These are phyloP conservation scores for Callionymus lyra DNA, from an alignment of 2,113 vertebrate species.

Conservation along the genomic window DNA sequence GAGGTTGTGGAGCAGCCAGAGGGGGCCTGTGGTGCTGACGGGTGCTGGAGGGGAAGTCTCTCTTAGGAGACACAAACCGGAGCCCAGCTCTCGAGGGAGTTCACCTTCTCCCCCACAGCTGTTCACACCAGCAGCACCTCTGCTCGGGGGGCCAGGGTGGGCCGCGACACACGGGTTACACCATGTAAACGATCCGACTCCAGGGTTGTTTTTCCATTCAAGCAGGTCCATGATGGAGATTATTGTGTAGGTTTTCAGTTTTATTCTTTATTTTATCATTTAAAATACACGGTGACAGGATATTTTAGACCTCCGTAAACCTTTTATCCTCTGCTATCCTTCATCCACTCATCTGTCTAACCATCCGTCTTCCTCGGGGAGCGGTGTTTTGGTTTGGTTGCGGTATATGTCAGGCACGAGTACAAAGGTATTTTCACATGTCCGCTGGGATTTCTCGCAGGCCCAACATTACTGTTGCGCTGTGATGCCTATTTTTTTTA, in stretches of 20 bases:
- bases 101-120: conserved; percentile 50
- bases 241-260: conserved; percentile 54
- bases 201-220: conserved; percentile 44
- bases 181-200: conserved; percentile 59
- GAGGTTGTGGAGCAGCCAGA: conserved; percentile 35
- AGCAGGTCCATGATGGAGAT: conserved; percentile 18
- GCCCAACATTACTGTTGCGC: conserved; percentile 44
- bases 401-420: conserved; percentile 49
- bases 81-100: conserved; percentile 48
- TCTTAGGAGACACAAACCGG: conserved; percentile 29
- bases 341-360: conserved; percentile 45
- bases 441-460: conserved; percentile 48
- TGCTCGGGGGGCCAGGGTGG: conserved; percentile 15
- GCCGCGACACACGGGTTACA: conserved; percentile 54
- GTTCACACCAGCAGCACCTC: conserved; percentile 34
- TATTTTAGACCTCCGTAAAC: conserved; percentile 48
- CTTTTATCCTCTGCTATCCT: conserved; percentile 49
- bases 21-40: conserved; percentile 32
- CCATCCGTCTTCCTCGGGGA: conserved; percentile 50
- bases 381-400: conserved; percentile 49
- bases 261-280: conserved; percentile 14
- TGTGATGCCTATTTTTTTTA: conserved; percentile 47
- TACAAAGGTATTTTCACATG: conserved; percentile 49
- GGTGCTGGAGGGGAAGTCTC: conserved; percentile 51
- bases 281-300: conserved; percentile 45